phyloP scores from a whole-genome alignment of 2,797 vertebrate species.

The Eupleurogrammus muticus region DNA sequence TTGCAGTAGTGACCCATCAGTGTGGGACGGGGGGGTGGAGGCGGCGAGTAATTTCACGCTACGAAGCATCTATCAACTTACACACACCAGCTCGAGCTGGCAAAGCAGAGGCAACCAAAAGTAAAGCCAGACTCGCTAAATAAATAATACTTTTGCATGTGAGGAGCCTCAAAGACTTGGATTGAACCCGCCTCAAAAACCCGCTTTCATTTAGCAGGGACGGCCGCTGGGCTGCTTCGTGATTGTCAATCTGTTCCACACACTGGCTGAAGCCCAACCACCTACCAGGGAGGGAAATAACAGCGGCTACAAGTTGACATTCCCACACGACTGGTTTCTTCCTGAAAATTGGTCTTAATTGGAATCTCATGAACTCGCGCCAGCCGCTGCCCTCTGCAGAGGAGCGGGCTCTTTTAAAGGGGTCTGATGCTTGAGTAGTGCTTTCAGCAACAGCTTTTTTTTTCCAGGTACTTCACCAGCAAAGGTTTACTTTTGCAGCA shows the following conservation, averaged over 20 bases:
- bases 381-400: not conserved
- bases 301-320: not conserved
- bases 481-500: slow-evolving; percentile 2
- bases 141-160: not conserved
- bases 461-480: not conserved
- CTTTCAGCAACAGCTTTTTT: not conserved
- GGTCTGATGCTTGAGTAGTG: not conserved
- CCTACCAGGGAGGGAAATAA: not conserved
- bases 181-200: not conserved
- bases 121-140: slow-evolving; percentile 19
- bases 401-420: not conserved
- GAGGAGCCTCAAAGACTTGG: not conserved
- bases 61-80: slow-evolving; percentile 66
- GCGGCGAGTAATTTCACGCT: slow-evolving; percentile 76
- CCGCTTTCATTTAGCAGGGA: not conserved
- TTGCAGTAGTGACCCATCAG: slow-evolving; percentile 60
- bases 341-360: not conserved
- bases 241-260: not conserved
- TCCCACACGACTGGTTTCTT: not conserved
- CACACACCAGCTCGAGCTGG: slow-evolving; percentile 22
- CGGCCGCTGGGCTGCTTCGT: not conserved
- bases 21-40: slow-evolving; percentile 27
- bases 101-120: slow-evolving; percentile 19
- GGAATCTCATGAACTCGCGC: not conserved
- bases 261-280: not conserved